Base-by-base conservation (phyloP, 2,113 vertebrate species). In the Pyrgilauda ruficollis region DNA sequence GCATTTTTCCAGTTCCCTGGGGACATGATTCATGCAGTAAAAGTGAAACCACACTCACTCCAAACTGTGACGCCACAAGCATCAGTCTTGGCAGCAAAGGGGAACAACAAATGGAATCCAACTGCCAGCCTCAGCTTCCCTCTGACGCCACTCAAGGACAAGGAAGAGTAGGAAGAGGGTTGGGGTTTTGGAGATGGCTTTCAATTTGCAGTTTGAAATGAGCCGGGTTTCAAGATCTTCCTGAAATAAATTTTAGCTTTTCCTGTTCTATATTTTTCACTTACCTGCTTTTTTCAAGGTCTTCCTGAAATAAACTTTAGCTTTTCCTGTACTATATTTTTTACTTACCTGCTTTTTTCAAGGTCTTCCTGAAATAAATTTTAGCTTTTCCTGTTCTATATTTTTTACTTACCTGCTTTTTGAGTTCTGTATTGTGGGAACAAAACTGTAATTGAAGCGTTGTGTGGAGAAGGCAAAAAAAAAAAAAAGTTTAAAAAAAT, bases 101-200 rank as follows among this genome's bases (percentile, higher is more conserved):
- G 52, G 10, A 89, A 53, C 7, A 21, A 18, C 24, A 43, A 30
- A 50, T 46, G 39, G 19, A 13, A 19, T 39, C 56, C 23, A 46
- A n/a, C n/a, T 35, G 27, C 28, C 20, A 68, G 30, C 30, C 6
- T 61, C 44, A 28, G 19, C 64, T 84, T 90, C 41, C 44, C 16
- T 8, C 18, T 28, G 35, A 22, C 0, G 1, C 24, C 16, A 5
- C 50, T 23, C 0, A 0, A 41, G 33, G 24, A 69, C 3, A 22
- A 76, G 15, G 55, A 50, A 81, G 22, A 81, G 17, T 1, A 78
- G 35, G 23, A 81, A 50, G 47, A 61, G 23, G 13, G 4, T 2
- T 50, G 43, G 5, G 8, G 27, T n/a, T 84, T 41, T 72, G 13
- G 28, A 47, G 61, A 52, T 47, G 19, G 28, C 30, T 85, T 79